These are phyloP conservation scores for Trididemnum nubilum DNA, from an alignment of 23 tunicate genomes.

Conservation along the genomic window DNA sequence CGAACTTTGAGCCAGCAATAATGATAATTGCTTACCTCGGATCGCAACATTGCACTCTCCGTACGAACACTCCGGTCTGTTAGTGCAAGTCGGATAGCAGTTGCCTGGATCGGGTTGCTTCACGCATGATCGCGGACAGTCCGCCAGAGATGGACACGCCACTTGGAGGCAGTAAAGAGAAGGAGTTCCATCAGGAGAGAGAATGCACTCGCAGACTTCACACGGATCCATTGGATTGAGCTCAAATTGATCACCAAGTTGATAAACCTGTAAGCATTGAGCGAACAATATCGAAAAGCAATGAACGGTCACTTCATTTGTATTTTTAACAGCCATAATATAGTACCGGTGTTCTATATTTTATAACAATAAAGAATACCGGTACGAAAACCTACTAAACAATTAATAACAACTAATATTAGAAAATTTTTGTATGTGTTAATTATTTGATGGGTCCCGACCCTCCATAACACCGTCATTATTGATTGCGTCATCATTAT, in stretches of 20 bases:
- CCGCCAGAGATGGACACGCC: slow-evolving; percentile 83
- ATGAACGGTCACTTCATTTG: too few species aligned
- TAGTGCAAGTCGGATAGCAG: slow-evolving; percentile 76
- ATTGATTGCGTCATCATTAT: too few species aligned
- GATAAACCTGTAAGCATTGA: slow-evolving; percentile 28
- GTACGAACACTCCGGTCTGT: slow-evolving; percentile 58
- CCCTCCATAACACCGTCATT: too few species aligned
- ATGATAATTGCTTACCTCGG: slow-evolving; percentile 8
- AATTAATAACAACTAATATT: too few species aligned
- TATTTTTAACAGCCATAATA: too few species aligned
- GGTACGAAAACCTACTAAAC: too few species aligned
- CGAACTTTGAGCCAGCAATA: too few species aligned
- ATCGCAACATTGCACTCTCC: slow-evolving; percentile 40
- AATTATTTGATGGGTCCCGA: too few species aligned
- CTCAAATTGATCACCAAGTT: slow-evolving; percentile 65
- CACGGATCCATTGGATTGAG: slow-evolving; percentile 87
- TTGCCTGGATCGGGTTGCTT: slow-evolving; percentile 68
- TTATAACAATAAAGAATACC: too few species aligned
- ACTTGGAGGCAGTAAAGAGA: slow-evolving; percentile 48
- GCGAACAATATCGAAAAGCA: too few species aligned
- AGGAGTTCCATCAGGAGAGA: slow-evolving; percentile 35
- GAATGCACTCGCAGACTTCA: slow-evolving; percentile 69
- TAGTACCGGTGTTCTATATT: too few species aligned
- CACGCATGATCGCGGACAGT: slow-evolving; percentile 79
- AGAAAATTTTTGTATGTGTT: too few species aligned